Base-by-base conservation (phyloP, 2,113 vertebrate species). In the Aythya baeri region DNA sequence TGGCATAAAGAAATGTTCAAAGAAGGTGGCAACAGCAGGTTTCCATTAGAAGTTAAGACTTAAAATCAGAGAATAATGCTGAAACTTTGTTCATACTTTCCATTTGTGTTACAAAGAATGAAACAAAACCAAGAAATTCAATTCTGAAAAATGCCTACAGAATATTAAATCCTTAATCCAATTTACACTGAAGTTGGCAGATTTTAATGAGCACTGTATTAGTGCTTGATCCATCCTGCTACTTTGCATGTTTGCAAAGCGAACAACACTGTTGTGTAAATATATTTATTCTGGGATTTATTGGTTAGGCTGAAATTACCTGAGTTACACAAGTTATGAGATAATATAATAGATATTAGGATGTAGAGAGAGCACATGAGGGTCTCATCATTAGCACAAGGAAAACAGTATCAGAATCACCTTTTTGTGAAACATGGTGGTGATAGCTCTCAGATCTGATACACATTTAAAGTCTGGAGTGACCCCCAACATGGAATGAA, bases 151-250 rank as follows among this genome's bases (percentile, higher is more conserved):
- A 15, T 71, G 73, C 43, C 80, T 57, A 34, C 11, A 83, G 88
- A 93, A 86, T 90, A 88, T 75, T 89, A 88, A 94, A 83, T 54
- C 34, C 32, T 88, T 77, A 76, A 83, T 71, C 36, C 17, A 86
- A 86, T 87, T 92, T 91, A n/a, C 32, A 74, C 55, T 46, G 67
- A 80, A 88, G 46, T 3, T 80, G 13, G 41, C 36, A 89, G 75
- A 83, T 66, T 77, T 76, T 49, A 93, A 80, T 63, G 31, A 82
- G 31, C 41, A 58, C 27, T 82, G 14, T 61, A 65, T 5, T 88
- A 41, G 22, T 50, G 7, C 18, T 91, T 74, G 44, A 76, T 89
- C 41, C 6, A 23, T 63, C 10, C 3, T 52, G 8, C 25, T 66
- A 83, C 65, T 88, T 38, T 32, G 7, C 8, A 14, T 29, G 20